Conservation (phyloP, 2,888 invertebrate genomes). For the Lamellibrachia satsuma region DNA sequence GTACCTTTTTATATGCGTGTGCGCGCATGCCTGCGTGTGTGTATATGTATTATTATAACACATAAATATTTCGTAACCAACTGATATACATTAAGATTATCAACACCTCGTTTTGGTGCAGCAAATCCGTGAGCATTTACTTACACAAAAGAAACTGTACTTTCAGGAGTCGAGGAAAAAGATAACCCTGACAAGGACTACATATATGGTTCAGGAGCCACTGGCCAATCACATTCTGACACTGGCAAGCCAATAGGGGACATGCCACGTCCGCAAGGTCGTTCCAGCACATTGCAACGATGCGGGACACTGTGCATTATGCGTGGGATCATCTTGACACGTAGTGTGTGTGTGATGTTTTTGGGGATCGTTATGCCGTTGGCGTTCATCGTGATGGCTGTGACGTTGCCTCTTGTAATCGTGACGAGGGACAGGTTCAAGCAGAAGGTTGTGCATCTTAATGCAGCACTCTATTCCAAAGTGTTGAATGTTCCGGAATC, state of each 20-base stretch:
- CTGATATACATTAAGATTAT: neutral
- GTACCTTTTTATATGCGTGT: too few species aligned
- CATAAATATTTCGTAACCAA: neutral
- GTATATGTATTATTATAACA: too few species aligned
- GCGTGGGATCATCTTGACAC: slow-evolving; percentile 36
- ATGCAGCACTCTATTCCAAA: neutral
- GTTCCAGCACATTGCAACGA: slow-evolving; percentile 37
- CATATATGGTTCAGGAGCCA: neutral
- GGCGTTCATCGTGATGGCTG: slow-evolving; percentile 25
- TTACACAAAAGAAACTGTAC: neutral
- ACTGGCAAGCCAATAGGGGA: neutral
- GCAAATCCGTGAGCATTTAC: neutral
- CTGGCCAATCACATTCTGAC: neutral
- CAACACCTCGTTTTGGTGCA: neutral
- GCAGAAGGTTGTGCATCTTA: neutral
- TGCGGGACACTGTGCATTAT: slow-evolving; percentile 49
- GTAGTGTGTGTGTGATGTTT: slow-evolving; percentile 18
- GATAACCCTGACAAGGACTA: neutral
- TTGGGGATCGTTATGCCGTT: slow-evolving; percentile 35
- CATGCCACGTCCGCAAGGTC: neutral
- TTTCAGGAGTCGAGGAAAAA: neutral
- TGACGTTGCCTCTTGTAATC: neutral
- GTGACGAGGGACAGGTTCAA: neutral
- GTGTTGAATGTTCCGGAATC: neutral
- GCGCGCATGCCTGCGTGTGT: too few species aligned